These are phyloP conservation scores for Myotis pilosus DNA, from an alignment of 2,797 vertebrate species.

Conservation along the genomic window DNA sequence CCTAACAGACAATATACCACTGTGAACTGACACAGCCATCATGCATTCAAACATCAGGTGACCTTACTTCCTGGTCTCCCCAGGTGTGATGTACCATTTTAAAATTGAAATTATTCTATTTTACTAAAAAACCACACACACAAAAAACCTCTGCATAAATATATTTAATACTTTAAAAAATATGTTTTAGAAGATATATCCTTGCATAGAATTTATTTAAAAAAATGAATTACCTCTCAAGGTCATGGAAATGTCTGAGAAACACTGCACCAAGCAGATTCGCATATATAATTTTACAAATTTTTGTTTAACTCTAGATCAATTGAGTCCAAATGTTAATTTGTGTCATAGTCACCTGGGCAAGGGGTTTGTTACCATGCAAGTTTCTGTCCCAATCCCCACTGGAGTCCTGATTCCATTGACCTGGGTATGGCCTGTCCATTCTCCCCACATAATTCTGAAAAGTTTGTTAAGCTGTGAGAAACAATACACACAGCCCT, in stretches of 20 bases:
- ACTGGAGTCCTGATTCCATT: too few species aligned
- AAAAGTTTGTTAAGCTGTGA: not conserved
- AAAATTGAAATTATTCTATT: not conserved
- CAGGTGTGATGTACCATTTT: not conserved
- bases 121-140: not conserved
- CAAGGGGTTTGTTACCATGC: not conserved
- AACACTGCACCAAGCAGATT: not conserved
- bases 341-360: not conserved
- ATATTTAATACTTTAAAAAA: slow-evolving; percentile 3
- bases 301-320: not conserved
- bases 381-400: too few species aligned
- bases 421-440: not conserved
- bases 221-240: not conserved
- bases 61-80: not conserved
- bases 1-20: rapidly evolving
- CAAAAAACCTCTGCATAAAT: not conserved
- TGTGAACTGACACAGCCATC: not conserved
- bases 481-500: not conserved
- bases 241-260: not conserved
- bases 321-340: not conserved
- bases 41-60: not conserved
- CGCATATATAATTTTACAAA: not conserved
- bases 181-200: not conserved
- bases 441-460: not conserved
- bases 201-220: not conserved